Base-by-base conservation (phyloP, 2,888 invertebrate species). In the Caenorhabditis sulstoni region DNA sequence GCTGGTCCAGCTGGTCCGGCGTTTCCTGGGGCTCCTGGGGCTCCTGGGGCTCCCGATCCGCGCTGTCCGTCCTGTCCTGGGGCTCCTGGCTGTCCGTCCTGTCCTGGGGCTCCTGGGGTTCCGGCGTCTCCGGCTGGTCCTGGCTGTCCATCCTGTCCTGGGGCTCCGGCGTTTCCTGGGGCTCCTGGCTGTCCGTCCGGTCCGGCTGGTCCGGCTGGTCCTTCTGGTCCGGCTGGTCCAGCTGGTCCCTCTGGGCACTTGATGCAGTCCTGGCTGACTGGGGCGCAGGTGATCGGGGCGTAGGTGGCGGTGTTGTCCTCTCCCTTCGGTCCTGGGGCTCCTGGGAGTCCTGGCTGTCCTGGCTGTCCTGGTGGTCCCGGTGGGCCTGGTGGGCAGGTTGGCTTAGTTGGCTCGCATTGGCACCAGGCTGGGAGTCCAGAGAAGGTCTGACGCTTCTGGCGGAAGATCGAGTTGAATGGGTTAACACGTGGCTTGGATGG, bases 391-490 rank as follows among this genome's bases (percentile, higher is more conserved):
- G 85, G 84, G 73, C 85, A 85, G 37, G 75, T 71, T 35, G 85
- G 85, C 81, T 85, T 85, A 64, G 81, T 62, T 53, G 84, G 84
- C 81, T 82, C 84, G 81, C 85, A 85, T 73, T 85, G 85, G 76
- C 85, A 85, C 80, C 80, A 84, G 23, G 85, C 76, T 55, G 85
- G 85, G 12, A 85, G 84, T 47, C 85, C 83, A 57, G 81, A 73
- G 78, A 83, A 84, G 67, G 78, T 68, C 70, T 81, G 81, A 67
- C 84, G 68, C 79, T 85, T 85, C 76, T 83, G 82, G 74, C 85
- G 85, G 85, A 85, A 85, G 75, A 85, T 79, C 55, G 71, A 74
- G 74, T 83, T 73, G 84, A 84, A 84, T 70, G 84, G 84, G 65
- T 84, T 84, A 59, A 64, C 77, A 59, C 79, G 59, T 64, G 84